Conservation (phyloP, 2,888 invertebrate genomes). For the Ferdinandea cuprea region DNA sequence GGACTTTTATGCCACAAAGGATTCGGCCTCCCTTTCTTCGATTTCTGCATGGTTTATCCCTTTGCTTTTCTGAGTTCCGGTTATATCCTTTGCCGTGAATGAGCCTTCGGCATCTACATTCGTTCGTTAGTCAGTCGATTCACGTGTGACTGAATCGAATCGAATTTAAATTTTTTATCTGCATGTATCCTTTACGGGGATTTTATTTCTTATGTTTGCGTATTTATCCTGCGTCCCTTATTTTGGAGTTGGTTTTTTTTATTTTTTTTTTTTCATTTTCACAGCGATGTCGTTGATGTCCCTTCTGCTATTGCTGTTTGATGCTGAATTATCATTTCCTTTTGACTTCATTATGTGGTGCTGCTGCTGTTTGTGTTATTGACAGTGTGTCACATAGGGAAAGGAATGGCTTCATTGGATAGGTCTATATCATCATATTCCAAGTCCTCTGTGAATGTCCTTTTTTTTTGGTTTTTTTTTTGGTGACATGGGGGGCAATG, state of each 20-base stretch:
- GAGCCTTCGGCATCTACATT: conserved; percentile 36
- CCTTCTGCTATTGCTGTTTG: conserved; percentile 70
- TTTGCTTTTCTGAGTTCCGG: conserved; percentile 47
- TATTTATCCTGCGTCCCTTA: conserved; percentile 70
- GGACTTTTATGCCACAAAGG: conserved; percentile 60
- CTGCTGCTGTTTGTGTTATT: conserved; percentile 56
- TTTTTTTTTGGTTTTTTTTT: conserved; percentile 18
- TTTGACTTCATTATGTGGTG: conserved; percentile 74
- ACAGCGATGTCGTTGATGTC: conserved; percentile 32
- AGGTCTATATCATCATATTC: conserved; percentile 56
- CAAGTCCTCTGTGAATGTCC: conserved; percentile 45
- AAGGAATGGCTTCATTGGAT: conserved; percentile 54
- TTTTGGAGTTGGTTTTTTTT: conserved; percentile 23
- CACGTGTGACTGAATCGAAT: conserved; percentile 72
- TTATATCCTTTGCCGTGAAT: conserved; percentile 38
- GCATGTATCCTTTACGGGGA: conserved; percentile 69
- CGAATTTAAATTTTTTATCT: conserved; percentile 75
- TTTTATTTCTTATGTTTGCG: conserved; percentile 73
- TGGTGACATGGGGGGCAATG: too few species aligned
- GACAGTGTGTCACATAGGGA: conserved; percentile 56
- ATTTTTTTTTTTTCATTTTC: neutral
- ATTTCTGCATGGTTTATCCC: conserved; percentile 52
- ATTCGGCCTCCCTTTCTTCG: conserved; percentile 10
- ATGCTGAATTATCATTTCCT: conserved; percentile 73
- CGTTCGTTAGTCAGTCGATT: conserved; percentile 72